Base-by-base conservation (phyloP, 2,888 invertebrate genomes). In the Aporophyla lueneburgensis region DNA sequence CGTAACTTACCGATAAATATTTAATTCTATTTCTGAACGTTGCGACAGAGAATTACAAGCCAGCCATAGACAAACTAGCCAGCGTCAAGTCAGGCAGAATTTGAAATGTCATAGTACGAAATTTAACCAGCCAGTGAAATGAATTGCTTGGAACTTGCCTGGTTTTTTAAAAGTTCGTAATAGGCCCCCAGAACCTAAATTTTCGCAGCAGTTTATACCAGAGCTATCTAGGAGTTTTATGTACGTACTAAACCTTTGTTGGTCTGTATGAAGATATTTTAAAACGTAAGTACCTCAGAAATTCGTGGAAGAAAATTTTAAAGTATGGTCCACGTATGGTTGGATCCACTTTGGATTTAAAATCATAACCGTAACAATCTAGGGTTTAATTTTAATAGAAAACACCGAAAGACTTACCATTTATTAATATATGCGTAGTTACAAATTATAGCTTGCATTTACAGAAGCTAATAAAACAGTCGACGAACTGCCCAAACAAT, bases 151-250 rank as follows among this genome's bases (percentile, higher is more conserved):
- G n/a, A n/a, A n/a, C n/a, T n/a, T n/a, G n/a, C n/a, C n/a, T n/a
- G n/a, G n/a, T n/a, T n/a, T n/a, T n/a, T n/a, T n/a, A n/a, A n/a
- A n/a, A n/a, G n/a, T n/a, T n/a, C n/a, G n/a, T n/a, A n/a, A n/a
- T n/a, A n/a, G n/a, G n/a, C n/a, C n/a, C n/a, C 9, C 43, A 56
- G 40, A 70, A 56, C 62, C 27, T 63, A 56, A 56, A 78, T 78
- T 62, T 78, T 71, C 14, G 19, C n/a, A 49, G 70, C 46, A 62
- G 21, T 49, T 33, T 46, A 21, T 40, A 70, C 19, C 33, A 54
- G 54, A 62, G 49, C 54, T 56, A 62, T 49, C 61, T 56, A 71
- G n/a, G 40, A 71, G 27, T 62, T 78, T 78, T 56, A 71, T 78
- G 53, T 54, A 62, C n/a, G 7, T 71, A 56, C 12, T 51, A 62